A percentile compares a stretch with the other conserved stretches of the same genome.
Conservation (phyloP, 2,113 vertebrate species). For the Grantiella picta region DNA sequence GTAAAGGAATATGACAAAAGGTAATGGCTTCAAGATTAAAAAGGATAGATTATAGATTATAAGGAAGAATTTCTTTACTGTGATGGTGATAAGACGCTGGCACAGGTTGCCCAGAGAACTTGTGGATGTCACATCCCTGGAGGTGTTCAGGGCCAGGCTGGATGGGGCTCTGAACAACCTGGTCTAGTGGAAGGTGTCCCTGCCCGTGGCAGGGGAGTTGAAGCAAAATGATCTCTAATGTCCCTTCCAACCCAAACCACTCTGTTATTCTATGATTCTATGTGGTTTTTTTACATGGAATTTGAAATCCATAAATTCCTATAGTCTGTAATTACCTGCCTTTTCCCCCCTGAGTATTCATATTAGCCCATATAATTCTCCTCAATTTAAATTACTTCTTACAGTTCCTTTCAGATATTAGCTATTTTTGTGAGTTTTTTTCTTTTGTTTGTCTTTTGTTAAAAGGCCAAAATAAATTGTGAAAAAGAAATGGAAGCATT, state of each 20-base stretch:
- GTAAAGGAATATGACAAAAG: not conserved
- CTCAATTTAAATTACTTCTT: not conserved
- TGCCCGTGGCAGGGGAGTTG: fast-evolving
- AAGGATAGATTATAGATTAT: not conserved
- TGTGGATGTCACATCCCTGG: not conserved
- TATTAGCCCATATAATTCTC: not conserved
- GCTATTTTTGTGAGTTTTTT: not conserved
- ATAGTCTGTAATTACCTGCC: not conserved
- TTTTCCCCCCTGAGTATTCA: not conserved
- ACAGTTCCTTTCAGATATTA: not conserved
- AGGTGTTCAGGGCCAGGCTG: too few relatives aligned
- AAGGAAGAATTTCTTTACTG: not conserved
- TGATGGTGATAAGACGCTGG: not conserved
- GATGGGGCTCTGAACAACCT: not conserved
- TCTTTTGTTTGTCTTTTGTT: not conserved
- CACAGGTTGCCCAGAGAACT: not conserved
- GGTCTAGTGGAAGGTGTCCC: not conserved
- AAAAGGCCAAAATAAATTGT: not conserved
- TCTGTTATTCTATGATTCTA: not conserved
- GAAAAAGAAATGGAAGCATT: not conserved
- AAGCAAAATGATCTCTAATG: not conserved
- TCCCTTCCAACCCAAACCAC: not conserved
- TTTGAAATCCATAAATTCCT: not conserved
- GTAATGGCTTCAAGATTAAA: not conserved
- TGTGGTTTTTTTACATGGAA: not conserved